A percentile compares a stretch with the other conserved stretches of the same genome.
phyloP scores from a whole-genome alignment of 2,113 vertebrate species.

The Ivindomyrus marchei region DNA sequence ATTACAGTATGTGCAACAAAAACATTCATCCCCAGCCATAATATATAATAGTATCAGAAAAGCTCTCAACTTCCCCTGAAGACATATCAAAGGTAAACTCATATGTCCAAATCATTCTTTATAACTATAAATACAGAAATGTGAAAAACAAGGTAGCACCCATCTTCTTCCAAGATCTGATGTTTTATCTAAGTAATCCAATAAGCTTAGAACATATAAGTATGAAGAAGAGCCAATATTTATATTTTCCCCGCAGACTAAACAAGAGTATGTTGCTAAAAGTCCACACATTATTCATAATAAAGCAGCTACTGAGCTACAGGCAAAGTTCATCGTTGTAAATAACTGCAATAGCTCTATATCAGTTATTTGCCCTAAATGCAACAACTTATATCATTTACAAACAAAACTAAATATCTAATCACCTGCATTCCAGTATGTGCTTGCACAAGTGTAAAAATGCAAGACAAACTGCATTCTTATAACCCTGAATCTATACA shows the following conservation, averaged over 20 bases:
- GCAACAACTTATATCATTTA: neutral
- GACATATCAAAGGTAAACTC: neutral
- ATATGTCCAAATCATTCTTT: neutral
- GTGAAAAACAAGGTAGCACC: neutral
- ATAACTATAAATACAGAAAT: neutral
- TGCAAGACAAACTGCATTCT: neutral
- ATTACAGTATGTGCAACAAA: conserved; percentile 17
- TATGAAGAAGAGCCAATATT: neutral
- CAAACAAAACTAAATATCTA: neutral
- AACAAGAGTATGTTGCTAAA: neutral
- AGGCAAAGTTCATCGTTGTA: neutral
- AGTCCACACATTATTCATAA: neutral
- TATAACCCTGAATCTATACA: neutral
- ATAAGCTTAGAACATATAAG: neutral
- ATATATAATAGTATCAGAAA: neutral
- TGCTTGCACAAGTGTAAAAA: neutral
- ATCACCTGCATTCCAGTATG: neutral
- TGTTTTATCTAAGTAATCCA: neutral
- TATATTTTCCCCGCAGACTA: neutral
- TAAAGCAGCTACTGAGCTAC: neutral
- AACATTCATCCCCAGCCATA: neutral
- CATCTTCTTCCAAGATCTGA: neutral
- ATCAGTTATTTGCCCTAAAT: neutral
- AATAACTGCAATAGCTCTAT: neutral
- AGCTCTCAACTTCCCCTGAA: neutral